Base-by-base conservation (phyloP, 1,140 invertebrate genomes). In the Dinothrombium tinctorium region DNA sequence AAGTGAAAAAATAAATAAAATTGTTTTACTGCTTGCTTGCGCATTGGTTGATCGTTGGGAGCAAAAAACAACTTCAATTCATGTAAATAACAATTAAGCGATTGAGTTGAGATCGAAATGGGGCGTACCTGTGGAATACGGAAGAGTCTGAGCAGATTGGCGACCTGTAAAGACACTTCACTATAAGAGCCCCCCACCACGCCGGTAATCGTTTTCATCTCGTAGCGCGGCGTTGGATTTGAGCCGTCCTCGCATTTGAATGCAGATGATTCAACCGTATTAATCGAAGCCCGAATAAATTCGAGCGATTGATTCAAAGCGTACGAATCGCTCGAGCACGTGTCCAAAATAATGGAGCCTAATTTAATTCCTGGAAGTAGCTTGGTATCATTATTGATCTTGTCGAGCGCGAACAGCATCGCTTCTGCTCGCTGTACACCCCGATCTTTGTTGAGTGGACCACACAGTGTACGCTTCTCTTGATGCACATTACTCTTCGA, bases 181-280 rank as follows among this genome's bases (percentile, higher is more conserved):
- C 79, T 86, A 36, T 81, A 87, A 0, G 84, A 79, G 3, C 86
- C 87, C 3, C 82, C 86, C 12, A 94, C 77, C 6, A 94, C 86
- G 17, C 60, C 57, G 8, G 54, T 58, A 12, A 61, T 62, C 12
- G 53, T 53, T 26, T 50, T 52, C 17, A 32, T 51, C 33, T 66
- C 65, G 46, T 68, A 70, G 44, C 64, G 65, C 2, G 69, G 52
- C 21, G 43, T 40, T 7, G 56, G 56, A 14, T 42, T 28, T 0
- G 64, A 67, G n/a, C 62, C 59, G 49, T 74, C 71, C 0, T 54
- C 49, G 47, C 72, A 74, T 48, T 72, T 68, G 2, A 72, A 65
- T 2, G 65, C 62, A 5, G 64, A 69, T 3, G 69, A 64, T 47
- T 74, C 71, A 45, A 72, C 50, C 1, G 56, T 55, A 44, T 68